phyloP scores from a whole-genome alignment of 2,888 invertebrate species.

The Disparrhopalites patrizii region DNA sequence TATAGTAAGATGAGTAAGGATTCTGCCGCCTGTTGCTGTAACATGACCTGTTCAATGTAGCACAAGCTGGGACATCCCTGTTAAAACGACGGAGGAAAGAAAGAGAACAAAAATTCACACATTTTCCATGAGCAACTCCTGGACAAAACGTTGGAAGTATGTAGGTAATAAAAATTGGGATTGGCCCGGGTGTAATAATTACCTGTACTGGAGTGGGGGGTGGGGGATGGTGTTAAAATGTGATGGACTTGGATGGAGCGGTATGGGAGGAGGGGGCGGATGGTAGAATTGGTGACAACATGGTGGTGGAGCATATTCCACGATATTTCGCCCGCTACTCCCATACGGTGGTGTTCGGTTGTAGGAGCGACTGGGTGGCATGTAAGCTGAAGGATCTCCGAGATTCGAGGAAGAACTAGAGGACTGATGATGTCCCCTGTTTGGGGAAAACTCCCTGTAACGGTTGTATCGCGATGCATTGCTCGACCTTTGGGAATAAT shows the following conservation, averaged over 20 bases:
- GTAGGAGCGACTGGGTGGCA: constrained; percentile 40
- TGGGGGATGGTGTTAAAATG: constrained; percentile 48
- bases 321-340: constrained; percentile 38
- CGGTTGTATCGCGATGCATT: constrained; percentile 30
- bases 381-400: constrained; percentile 39
- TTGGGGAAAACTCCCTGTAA: constrained; percentile 48
- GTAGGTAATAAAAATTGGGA: too few relatives aligned
- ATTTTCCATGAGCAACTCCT: not conserved
- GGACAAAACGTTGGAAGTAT: too few relatives aligned
- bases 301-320: constrained; percentile 45
- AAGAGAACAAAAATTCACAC: not conserved
- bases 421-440: constrained; percentile 44
- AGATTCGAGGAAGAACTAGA: constrained; percentile 20
- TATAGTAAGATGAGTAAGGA: constrained; percentile 43
- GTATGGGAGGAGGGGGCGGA: constrained; percentile 45
- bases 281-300: constrained; percentile 48
- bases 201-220: constrained; percentile 48
- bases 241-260: constrained; percentile 44
- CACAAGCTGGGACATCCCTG: constrained; percentile 48
- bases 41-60: constrained; percentile 45
- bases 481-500: constrained; percentile 33
- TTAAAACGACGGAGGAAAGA: not conserved
- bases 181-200: too few relatives aligned
- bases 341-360: constrained; percentile 44
- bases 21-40: constrained; percentile 41